These are phyloP conservation scores for Cervus canadensis DNA, from an alignment of 2,113 vertebrate genomes.

Conservation along the genomic window DNA sequence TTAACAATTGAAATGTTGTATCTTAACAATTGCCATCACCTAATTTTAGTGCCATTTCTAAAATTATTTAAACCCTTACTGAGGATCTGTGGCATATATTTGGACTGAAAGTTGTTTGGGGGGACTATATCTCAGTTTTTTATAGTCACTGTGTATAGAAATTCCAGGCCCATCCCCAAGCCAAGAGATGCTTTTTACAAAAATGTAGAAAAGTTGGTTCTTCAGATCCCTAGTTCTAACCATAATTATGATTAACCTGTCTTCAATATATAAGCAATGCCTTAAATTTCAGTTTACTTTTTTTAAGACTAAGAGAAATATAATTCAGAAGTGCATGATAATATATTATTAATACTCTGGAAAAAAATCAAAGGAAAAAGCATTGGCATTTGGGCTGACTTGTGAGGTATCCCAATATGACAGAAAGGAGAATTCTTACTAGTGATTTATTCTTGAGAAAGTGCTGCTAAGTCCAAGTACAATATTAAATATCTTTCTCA, in stretches of 20 bases:
- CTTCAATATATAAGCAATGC: background rate
- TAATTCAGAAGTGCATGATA: background rate
- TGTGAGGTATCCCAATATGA: background rate
- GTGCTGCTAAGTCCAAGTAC: background rate
- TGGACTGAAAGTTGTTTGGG: background rate
- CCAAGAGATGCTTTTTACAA: background rate
- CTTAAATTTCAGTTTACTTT: background rate
- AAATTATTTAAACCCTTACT: conserved; percentile 21
- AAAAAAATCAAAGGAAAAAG: conserved; percentile 18
- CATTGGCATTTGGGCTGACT: background rate
- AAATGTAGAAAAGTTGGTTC: background rate
- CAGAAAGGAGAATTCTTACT: background rate
- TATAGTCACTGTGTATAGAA: background rate
- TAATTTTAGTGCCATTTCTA: conserved; percentile 33
- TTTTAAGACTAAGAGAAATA: background rate
- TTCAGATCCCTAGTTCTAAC: background rate
- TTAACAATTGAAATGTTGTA: background rate
- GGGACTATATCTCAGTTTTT: background rate
- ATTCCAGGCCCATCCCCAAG: background rate
- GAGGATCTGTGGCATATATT: background rate
- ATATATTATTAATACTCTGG: background rate
- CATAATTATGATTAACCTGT: background rate
- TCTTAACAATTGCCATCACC: background rate
- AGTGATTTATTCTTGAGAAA: conserved; percentile 22
- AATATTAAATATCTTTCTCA: background rate